Conservation (phyloP, 1,140 invertebrate genomes). For the Drosophila subpulchrella region DNA sequence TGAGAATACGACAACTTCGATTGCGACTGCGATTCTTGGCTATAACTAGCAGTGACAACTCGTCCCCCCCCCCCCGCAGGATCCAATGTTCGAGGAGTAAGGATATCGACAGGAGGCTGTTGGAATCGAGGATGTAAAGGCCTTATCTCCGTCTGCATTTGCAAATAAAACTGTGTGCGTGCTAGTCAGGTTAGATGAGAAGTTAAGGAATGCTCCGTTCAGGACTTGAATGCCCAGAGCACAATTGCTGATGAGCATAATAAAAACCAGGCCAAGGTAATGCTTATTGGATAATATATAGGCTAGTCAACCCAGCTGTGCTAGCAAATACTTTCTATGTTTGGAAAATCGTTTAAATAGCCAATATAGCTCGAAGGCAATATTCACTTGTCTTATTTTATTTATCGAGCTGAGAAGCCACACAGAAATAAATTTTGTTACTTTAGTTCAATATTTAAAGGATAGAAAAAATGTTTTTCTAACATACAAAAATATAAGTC, state of each 20-base stretch:
- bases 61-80: constrained; percentile 13
- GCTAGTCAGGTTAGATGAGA: constrained; percentile 40
- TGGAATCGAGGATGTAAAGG: constrained; percentile 35
- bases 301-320: neutral
- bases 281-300: no score
- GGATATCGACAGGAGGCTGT: constrained; percentile 25
- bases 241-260: constrained; percentile 35
- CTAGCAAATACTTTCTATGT: neutral
- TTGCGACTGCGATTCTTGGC: constrained; percentile 46
- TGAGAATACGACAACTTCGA: constrained; percentile 39
- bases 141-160: constrained; percentile 5
- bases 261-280: constrained; percentile 11
- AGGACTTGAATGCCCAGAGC: constrained; percentile 29
- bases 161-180: constrained; percentile 7
- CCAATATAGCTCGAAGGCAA: neutral
- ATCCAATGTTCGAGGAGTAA: constrained; percentile 21
- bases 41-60: constrained; percentile 62
- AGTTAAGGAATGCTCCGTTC: constrained; percentile 40
- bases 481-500: no score
- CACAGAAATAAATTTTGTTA: neutral
- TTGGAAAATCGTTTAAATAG: neutral
- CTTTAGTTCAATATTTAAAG: neutral
- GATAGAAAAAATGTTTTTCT: no score
- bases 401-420: neutral
- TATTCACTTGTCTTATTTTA: neutral